Conservation (phyloP, 1,140 invertebrate genomes). For the Heliothis virescens region DNA sequence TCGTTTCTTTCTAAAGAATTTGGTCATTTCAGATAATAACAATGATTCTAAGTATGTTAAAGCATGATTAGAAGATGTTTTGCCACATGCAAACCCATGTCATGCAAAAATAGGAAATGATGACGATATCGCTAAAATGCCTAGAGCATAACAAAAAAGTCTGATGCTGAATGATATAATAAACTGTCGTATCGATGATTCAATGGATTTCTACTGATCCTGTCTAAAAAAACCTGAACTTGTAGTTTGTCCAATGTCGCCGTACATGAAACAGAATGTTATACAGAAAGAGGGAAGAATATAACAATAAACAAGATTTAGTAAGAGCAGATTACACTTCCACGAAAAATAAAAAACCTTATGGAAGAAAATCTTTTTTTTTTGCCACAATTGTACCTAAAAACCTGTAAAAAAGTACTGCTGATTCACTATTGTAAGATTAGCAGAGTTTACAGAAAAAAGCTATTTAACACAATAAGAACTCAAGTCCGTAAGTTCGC, state of each 20-base stretch:
- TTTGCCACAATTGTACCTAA: too few relatives aligned
- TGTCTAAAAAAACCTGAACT: slow-evolving; percentile 16
- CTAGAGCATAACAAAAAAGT: slow-evolving; percentile 3
- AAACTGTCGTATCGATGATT: not conserved
- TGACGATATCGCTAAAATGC: not conserved
- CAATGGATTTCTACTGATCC: slow-evolving; percentile 14
- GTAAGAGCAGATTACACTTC: not conserved
- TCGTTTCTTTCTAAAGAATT: not conserved
- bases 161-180: not conserved
- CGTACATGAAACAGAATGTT: slow-evolving; percentile 32
- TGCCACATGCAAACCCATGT: not conserved
- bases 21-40: not conserved
- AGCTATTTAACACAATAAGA: too few relatives aligned
- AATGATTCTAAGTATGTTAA: not conserved
- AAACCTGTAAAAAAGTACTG: too few relatives aligned
- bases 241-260: slow-evolving; percentile 28
- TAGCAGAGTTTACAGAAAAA: too few relatives aligned
- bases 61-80: not conserved
- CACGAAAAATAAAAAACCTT: too few relatives aligned
- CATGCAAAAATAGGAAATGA: slow-evolving; percentile 15
- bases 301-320: not conserved
- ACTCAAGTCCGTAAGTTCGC: too few relatives aligned
- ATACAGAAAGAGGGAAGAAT: slow-evolving; percentile 18
- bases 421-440: too few relatives aligned
- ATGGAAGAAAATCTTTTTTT: too few relatives aligned